Base-by-base conservation (phyloP, 2,113 vertebrate species). In the Otocyon megalotis region DNA sequence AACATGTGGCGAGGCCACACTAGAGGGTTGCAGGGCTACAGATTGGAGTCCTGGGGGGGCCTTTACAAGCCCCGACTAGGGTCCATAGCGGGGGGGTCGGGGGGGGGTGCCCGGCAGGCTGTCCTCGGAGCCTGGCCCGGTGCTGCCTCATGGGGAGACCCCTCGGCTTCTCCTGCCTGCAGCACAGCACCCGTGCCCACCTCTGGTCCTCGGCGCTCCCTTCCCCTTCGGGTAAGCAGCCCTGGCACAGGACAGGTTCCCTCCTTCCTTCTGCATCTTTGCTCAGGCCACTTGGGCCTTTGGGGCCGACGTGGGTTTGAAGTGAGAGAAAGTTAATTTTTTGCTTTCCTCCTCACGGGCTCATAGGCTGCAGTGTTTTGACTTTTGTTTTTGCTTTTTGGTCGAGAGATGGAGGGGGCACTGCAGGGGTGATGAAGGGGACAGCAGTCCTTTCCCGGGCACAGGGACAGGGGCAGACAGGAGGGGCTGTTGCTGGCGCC, bases 1-100 rank as follows among this genome's bases (percentile, higher is more conserved):
- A 2, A 19, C 7, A 4, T 12, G 8, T 13, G n/a, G 5, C 22
- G 30, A 30, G 54, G 22, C 2, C 15, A 56, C 1, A 0, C 0
- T 5, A 7, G 4, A 43, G 30, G 71, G 35, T 11, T 62, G 2
- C 8, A 62, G 4, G 32, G 17, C 50, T 28, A 13, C 60, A 15
- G 8, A 60, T 63, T 43, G 30, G 13, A 22, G 13, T 88, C 22
- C 62, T 3, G 8, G 20, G 32, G 19, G 22, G 30, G 30, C 0
- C 4, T 92, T 67, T 50, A 26, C 3, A 85, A 60, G 20, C 14
- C 7, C 5, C 8, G 0, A 19, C 43, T 71, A 15, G 11, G 9
- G 83, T 12, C 11, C 15, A 5, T 16, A 26, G 6, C 16, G 37
- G 54, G 11, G 50, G 62, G 88, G 60, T 37, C 56, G 60, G 54